Conservation (phyloP, 2,888 invertebrate species). For the Zeuzera pyrina region DNA sequence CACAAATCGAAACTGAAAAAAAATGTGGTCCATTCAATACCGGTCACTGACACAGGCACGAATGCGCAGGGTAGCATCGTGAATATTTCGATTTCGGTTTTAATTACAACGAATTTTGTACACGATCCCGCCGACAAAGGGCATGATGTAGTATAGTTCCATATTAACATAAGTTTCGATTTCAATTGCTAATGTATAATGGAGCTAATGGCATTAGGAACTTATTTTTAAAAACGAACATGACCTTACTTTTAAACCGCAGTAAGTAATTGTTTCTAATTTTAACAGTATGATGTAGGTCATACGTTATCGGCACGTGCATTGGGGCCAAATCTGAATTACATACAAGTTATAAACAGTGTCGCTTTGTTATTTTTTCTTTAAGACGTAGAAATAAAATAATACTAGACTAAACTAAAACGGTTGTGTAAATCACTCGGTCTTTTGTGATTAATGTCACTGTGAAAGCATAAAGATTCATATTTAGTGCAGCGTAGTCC, state of each 20-base stretch:
- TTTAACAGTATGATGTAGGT: too few relatives aligned
- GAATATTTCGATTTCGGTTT: slow-evolving; percentile 49
- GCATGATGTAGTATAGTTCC: slow-evolving; percentile 15
- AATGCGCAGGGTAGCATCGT: slow-evolving; percentile 27
- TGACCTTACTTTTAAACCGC: too few relatives aligned
- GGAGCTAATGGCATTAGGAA: background rate
- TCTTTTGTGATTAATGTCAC: slow-evolving; percentile 69
- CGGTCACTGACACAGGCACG: slow-evolving; percentile 58
- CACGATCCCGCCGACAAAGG: slow-evolving; percentile 20
- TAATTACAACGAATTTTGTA: slow-evolving; percentile 45
- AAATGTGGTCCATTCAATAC: slow-evolving; percentile 57
- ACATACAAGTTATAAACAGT: slow-evolving; percentile 44
- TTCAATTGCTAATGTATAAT: background rate
- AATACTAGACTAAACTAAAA: slow-evolving; percentile 9
- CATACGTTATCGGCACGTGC: slow-evolving; percentile 21
- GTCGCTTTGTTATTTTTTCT: slow-evolving; percentile 38
- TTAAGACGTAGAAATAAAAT: background rate
- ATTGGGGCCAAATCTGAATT: slow-evolving; percentile 31
- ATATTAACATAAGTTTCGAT: slow-evolving; percentile 1
- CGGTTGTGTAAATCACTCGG: slow-evolving; percentile 51
- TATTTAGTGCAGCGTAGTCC: slow-evolving; percentile 56
- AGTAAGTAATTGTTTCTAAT: too few relatives aligned
- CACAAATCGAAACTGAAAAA: slow-evolving; percentile 67
- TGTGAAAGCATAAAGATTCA: slow-evolving; percentile 59
- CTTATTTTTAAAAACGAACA: background rate